phyloP scores from a whole-genome alignment of 2,113 vertebrate species.

The Agapornis roseicollis region DNA sequence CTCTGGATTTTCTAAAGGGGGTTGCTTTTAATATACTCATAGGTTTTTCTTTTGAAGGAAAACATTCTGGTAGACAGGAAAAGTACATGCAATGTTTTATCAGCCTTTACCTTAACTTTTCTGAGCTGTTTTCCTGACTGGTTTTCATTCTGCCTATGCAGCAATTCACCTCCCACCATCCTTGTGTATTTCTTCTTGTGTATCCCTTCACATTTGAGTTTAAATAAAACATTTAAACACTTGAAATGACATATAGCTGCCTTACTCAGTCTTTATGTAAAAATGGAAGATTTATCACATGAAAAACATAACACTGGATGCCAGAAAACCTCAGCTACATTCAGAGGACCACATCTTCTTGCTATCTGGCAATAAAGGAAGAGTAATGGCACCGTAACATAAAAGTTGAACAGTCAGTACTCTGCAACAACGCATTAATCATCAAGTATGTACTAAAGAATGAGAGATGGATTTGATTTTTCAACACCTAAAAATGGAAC shows the following conservation, averaged over 20 bases:
- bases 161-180: background rate
- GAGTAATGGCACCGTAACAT: background rate
- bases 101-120: background rate
- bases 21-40: background rate
- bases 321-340: background rate
- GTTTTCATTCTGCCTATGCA: background rate
- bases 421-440: background rate
- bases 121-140: background rate
- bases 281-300: background rate
- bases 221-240: background rate
- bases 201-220: background rate
- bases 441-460: background rate
- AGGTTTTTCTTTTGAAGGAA: background rate
- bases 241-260: background rate
- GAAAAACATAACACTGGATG: background rate
- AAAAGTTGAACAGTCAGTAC: background rate
- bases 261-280: background rate
- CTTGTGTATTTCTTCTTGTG: background rate
- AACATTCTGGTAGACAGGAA: background rate
- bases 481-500: background rate
- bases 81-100: background rate
- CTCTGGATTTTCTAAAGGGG: background rate
- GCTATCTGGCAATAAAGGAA: background rate
- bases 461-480: background rate
- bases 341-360: background rate